Evolutionary conservation across 2,888 invertebrate genomes (phyloP), one percentile per base, ranked within the genome.

Genomic region (Ferrisia virgata): DNA sequence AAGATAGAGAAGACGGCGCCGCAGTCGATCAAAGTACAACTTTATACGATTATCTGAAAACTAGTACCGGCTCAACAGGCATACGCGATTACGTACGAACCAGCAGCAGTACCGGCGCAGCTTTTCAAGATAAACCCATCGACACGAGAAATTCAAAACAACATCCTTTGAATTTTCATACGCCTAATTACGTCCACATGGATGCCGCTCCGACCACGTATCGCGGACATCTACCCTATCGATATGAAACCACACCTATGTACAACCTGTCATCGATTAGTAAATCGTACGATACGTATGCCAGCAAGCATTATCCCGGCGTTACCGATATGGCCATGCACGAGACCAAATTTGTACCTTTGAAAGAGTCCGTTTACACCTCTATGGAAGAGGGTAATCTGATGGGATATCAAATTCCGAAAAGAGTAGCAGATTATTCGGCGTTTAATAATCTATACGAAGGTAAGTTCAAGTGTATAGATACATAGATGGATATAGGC

Each of bases 191-290:
- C 22, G 80, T n/a, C 18, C 47, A 83, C 43, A 72, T 39, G 72
- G 58, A 58, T 25, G 72, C 25, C 5, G 69, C 36, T 22, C 72
- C 83, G 76, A 85, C 85, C 79, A 58, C 85, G 43, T 85, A 85
- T 78, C 85, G 85, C 39, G 85, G 72, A 33, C 72, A 76, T 84
- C 84, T 53, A 78, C 82, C 85, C 58, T 80, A 84, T 53, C 47
- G 31, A n/a, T 81, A 85, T n/a, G 25, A 43, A 84, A 85, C 81
- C 53, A 83, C 81, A 39, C 43, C 47, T 13, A 1, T 47, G 15
- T 43, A 43, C 47, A 76, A 76, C 28, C 36, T 76, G 72, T n/a
- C 25, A 13, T 53, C 82, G 79, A 79, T 47, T 40, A 47, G 79
- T 43, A 79, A 47, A 40, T 47, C 43, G 79, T 40, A 47, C 43